phyloP scores from a whole-genome alignment of 2,888 invertebrate species.

The Lepeophtheirus nordmannii region DNA sequence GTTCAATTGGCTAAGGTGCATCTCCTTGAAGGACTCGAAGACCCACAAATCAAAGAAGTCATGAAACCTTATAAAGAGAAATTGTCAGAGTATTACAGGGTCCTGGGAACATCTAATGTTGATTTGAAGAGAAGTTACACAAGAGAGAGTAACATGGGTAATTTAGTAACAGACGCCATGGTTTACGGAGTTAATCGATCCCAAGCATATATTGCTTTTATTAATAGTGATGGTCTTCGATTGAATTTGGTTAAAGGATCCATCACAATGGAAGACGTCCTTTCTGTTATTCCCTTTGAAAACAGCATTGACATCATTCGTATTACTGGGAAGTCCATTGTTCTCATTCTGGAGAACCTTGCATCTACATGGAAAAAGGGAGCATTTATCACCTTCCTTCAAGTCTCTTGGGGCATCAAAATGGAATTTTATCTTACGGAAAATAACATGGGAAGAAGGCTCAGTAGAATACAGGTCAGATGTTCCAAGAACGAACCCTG shows the following conservation, averaged over 20 bases:
- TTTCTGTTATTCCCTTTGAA: constrained; percentile 20
- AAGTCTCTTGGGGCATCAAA: constrained; percentile 11
- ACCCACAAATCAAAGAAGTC: not conserved
- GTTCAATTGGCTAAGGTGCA: not conserved
- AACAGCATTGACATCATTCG: constrained; percentile 17
- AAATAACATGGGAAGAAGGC: not conserved
- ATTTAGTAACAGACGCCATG: constrained; percentile 18
- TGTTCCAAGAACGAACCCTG: not conserved
- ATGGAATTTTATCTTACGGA: not conserved
- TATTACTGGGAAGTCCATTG: not conserved
- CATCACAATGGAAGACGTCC: constrained; percentile 22
- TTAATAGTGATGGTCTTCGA: constrained; percentile 23
- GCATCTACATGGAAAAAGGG: constrained; percentile 35
- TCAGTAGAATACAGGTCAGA: not conserved
- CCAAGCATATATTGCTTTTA: constrained; percentile 11
- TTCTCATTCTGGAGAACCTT: constrained; percentile 5
- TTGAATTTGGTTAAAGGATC: constrained; percentile 10
- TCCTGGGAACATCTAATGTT: not conserved
- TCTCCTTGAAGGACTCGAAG: not conserved
- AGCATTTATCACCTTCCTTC: constrained; percentile 25
- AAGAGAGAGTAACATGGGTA: constrained; percentile 6
- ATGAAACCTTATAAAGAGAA: not conserved
- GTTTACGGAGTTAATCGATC: constrained; percentile 31
- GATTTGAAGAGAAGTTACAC: not conserved
- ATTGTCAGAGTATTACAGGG: constrained; percentile 1